phyloP scores from a whole-genome alignment of 1,140 invertebrate genomes.

The Trypoxylus dichotomus region DNA sequence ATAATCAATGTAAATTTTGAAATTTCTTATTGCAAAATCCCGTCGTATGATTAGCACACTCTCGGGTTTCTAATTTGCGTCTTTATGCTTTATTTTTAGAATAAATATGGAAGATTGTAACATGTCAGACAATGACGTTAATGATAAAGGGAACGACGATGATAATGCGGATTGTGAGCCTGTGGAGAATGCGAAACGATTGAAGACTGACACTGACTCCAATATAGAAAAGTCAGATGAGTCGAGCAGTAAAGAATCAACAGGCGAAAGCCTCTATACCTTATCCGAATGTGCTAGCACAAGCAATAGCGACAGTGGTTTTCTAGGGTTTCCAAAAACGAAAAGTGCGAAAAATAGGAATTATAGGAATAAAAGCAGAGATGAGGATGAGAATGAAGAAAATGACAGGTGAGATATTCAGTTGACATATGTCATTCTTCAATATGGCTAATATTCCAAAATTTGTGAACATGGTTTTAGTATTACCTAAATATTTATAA shows the following conservation, averaged over 20 bases:
- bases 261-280: background rate
- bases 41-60: background rate
- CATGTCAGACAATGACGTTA: conserved; percentile 41
- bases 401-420: conserved; percentile 30
- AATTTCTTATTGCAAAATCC: background rate
- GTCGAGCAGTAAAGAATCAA: conserved; percentile 30
- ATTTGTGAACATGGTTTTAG: background rate
- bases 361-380: conserved; percentile 34
- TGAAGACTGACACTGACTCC: conserved; percentile 42
- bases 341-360: conserved; percentile 37
- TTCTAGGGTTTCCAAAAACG: conserved; percentile 37
- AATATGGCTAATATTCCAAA: background rate
- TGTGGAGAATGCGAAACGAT: conserved; percentile 44
- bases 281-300: conserved; percentile 34
- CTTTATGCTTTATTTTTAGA: conserved; percentile 44
- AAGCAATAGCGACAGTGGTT: conserved; percentile 41
- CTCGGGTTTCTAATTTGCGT: conserved; percentile 19
- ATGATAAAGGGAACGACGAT: background rate
- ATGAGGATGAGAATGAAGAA: conserved; percentile 30
- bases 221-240: conserved; percentile 35
- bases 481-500: too few relatives aligned
- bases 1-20: background rate
- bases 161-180: background rate
- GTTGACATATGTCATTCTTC: too few relatives aligned
- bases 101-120: conserved; percentile 46